Evolutionary conservation across 2,888 invertebrate species (phyloP), one percentile per base, ranked within the genome.

Genomic region (Troides aeacus): DNA sequence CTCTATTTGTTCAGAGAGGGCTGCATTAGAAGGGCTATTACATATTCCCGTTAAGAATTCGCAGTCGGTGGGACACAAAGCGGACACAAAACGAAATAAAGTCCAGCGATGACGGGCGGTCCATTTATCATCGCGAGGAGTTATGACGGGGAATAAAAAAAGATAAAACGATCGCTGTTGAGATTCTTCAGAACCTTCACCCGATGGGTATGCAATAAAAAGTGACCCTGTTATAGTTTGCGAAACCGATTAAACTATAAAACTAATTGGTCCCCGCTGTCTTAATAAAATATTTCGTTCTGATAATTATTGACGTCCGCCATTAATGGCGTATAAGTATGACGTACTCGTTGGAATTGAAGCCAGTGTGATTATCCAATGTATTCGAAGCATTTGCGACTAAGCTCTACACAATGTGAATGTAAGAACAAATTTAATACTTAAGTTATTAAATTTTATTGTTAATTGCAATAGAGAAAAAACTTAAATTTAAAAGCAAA

Each of bases 171-270:
- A 79, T 76, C 76, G 76, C 76, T 74, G 78, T 71, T 73, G 77
- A 78, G 79, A 81, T 85, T 84, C 86, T 82, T 82, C 78, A 76
- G 80, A 80, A 80, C 81, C 80, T 81, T 80, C 77, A 77, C 76
- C 80, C 83, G 81, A 83, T 81, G 82, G 81, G 78, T 76, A 77
- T 74, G 82, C 80, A 81, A 85, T 91, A 92, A 91, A 90, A 91
- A 89, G 81, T 82, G 84, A 85, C 83, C 82, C 85, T 84, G 88
- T 86, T 89, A 89, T 88, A 89, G 86, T 90, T 91, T 88, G 89
- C 90, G 81, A 89, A 84, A 82, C 85, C 87, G 87, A 92, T 92
- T 90, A 92, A 87, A 90, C 85, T 86, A 87, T 92, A 88, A 92
- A 92, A 87, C 83, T 88, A 84, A 87, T 85, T 85, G 84, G 84